Percentiles rank a stretch among this genome's conserved stretches.
phyloP scores from a whole-genome alignment of 2,113 vertebrate species.

The Sula dactylatra region DNA sequence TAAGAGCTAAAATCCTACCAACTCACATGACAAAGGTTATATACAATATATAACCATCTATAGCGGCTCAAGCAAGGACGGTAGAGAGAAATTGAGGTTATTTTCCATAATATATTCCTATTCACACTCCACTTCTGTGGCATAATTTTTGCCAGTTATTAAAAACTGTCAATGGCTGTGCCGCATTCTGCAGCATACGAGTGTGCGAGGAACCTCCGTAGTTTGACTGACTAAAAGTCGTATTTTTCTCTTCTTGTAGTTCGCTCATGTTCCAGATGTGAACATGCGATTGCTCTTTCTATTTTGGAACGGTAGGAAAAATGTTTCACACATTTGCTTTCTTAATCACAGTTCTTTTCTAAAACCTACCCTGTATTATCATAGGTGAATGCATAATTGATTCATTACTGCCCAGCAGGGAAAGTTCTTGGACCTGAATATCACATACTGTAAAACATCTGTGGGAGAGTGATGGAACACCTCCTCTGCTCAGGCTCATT shows the following conservation, averaged over 20 bases:
- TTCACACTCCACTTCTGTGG: neutral
- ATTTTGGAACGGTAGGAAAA: neutral
- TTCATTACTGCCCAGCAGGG: neutral
- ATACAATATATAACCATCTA: too few species aligned
- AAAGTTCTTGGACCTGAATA: neutral
- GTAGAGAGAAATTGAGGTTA: neutral
- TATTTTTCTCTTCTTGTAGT: neutral
- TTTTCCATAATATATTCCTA: neutral
- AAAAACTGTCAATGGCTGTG: neutral
- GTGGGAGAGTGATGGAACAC: neutral
- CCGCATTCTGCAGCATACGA: accelerated
- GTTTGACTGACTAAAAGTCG: neutral
- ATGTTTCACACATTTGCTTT: neutral
- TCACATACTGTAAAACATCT: neutral
- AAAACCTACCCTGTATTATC: neutral
- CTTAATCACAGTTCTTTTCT: neutral
- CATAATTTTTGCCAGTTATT: neutral
- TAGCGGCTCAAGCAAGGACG: neutral
- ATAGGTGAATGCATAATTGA: neutral
- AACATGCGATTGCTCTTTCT: neutral
- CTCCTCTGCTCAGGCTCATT: neutral
- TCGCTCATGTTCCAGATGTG: neutral
- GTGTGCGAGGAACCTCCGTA: neutral
- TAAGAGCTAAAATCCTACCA: neutral
- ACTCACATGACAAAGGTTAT: accelerated